Evolutionary conservation across 2,113 vertebrate species (phyloP).

Genomic region (Forbesichthys papilliferus): DNA sequence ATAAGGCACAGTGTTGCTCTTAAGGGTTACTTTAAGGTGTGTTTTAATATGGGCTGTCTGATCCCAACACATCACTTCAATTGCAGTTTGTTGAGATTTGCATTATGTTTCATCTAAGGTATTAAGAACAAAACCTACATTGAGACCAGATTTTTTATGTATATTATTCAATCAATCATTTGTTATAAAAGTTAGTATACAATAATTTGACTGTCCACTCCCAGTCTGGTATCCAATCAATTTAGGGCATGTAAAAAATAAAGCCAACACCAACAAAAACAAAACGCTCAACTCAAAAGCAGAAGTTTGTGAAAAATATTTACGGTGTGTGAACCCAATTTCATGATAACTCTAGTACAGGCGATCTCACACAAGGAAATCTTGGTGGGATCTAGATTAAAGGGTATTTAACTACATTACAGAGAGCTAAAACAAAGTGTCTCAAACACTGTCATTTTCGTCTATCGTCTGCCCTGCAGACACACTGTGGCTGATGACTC

Average conservation of each 20-base stretch:
- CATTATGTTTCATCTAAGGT: too few relatives aligned
- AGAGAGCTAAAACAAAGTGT: slow-evolving; percentile 61
- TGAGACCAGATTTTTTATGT: too few relatives aligned
- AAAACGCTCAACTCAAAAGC: too few relatives aligned
- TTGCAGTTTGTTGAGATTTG: too few relatives aligned
- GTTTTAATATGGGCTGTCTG: too few relatives aligned
- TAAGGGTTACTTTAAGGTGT: not conserved
- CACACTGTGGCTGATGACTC: slow-evolving; percentile 52
- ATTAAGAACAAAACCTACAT: too few relatives aligned
- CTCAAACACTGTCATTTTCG: slow-evolving; percentile 67
- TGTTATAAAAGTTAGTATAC: not conserved
- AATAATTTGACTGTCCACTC: too few relatives aligned
- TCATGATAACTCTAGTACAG: slow-evolving; percentile 25
- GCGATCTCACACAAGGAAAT: slow-evolving; percentile 51
- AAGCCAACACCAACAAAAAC: too few relatives aligned
- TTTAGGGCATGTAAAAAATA: too few relatives aligned
- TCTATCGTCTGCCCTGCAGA: slow-evolving; percentile 42
- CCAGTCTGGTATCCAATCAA: too few relatives aligned
- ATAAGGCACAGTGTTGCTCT: not conserved
- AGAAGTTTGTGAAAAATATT: slow-evolving; percentile 7
- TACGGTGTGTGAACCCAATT: slow-evolving; percentile 13
- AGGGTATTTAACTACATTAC: slow-evolving; percentile 43
- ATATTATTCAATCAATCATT: too few relatives aligned
- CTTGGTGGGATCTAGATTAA: slow-evolving; percentile 42
- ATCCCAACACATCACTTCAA: too few relatives aligned